Conservation (phyloP, 2,797 vertebrate species). For the Anableps anableps region DNA sequence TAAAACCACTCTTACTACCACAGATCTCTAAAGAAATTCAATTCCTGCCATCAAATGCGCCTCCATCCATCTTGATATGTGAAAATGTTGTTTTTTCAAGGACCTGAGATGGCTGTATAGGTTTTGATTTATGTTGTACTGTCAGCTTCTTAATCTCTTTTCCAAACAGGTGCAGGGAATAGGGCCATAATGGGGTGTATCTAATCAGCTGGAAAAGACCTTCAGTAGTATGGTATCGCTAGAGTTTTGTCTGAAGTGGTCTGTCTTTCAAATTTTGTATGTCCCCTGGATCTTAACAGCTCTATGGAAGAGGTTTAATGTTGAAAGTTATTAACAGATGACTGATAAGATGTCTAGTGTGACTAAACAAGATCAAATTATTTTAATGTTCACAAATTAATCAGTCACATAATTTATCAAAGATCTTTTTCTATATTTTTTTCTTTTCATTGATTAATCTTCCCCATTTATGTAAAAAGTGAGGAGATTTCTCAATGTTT, state of each 20-base stretch:
- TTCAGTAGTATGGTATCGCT: slow-evolving; percentile 37
- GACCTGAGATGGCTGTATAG: slow-evolving; percentile 36
- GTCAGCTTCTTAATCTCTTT: slow-evolving; percentile 36
- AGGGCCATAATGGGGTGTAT: slow-evolving; percentile 51
- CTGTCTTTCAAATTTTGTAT: slow-evolving; percentile 54
- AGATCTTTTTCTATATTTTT: not conserved
- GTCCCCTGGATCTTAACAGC: slow-evolving; percentile 43
- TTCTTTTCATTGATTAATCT: not conserved
- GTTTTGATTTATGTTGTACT: slow-evolving; percentile 61
- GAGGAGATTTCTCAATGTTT: not conserved
- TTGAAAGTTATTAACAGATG: slow-evolving; percentile 60
- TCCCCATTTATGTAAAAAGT: not conserved
- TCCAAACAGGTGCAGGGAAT: slow-evolving; percentile 30
- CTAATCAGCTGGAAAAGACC: slow-evolving; percentile 71
- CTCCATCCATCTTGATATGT: slow-evolving; percentile 47
- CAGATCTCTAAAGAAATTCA: slow-evolving; percentile 19
- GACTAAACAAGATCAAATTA: not conserved
- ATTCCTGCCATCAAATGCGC: slow-evolving; percentile 15
- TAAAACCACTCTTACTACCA: slow-evolving; percentile 19
- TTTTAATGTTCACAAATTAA: not conserved
- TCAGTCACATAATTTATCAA: not conserved
- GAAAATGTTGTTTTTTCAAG: slow-evolving; percentile 38
- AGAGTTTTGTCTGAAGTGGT: slow-evolving; percentile 46
- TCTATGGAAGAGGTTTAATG: slow-evolving; percentile 47
- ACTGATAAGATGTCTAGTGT: slow-evolving; percentile 47